These are phyloP conservation scores for Homarus gammarus DNA, from an alignment of 2,888 invertebrate genomes.

Conservation along the genomic window DNA sequence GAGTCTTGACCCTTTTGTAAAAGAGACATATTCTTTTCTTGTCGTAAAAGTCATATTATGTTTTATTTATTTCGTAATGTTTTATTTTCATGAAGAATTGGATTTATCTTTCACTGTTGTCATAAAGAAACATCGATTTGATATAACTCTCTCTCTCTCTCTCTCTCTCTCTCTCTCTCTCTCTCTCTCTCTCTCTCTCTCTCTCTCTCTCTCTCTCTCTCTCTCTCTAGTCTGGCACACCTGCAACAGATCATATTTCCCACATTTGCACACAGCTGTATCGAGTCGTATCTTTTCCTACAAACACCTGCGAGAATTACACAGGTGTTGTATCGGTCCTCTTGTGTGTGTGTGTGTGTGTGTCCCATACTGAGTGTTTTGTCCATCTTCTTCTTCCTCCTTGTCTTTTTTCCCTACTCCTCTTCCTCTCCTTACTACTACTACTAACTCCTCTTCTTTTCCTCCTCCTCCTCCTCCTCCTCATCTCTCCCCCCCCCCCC, in stretches of 20 bases:
- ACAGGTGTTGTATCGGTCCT: too few relatives aligned
- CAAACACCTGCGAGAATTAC: background rate
- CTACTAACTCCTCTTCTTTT: background rate
- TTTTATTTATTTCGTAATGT: too few relatives aligned
- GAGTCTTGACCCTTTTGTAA: too few relatives aligned
- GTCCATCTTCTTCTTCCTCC: background rate
- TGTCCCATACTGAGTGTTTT: too few relatives aligned
- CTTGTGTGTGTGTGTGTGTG: too few relatives aligned
- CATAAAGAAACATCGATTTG: too few relatives aligned
- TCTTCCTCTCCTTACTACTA: background rate
- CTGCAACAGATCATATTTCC: background rate
- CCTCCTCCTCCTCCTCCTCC: background rate
- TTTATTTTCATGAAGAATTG: too few relatives aligned
- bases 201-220: background rate
- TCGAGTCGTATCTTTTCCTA: background rate
- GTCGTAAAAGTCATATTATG: too few relatives aligned
- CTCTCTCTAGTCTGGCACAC: background rate
- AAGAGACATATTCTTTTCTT: too few relatives aligned
- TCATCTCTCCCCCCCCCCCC: background rate
- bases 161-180: background rate
- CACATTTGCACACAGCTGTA: background rate
- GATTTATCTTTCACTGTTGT: too few relatives aligned
- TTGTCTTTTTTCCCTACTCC: background rate
- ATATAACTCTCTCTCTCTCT: background rate
- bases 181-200: background rate